Base-by-base conservation (phyloP, 1,140 invertebrate species). In the Drosophila fuyamai region DNA sequence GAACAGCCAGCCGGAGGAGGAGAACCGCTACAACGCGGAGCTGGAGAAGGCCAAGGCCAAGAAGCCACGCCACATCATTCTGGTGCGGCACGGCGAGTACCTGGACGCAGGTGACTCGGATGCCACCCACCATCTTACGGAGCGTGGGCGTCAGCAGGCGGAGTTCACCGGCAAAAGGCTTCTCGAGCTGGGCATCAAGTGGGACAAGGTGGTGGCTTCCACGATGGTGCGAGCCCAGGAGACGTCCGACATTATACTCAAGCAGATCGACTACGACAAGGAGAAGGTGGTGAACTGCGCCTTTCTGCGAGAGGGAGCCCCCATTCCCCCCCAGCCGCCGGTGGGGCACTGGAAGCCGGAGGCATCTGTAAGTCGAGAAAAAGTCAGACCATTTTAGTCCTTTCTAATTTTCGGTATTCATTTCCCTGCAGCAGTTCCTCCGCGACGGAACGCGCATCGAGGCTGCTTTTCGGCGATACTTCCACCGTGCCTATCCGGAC, bases 81-180 rank as follows among this genome's bases (percentile, higher is more conserved):
- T 99, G 6, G 96, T 99, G 72, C 94, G 98, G 38, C 98, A 99
- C 93, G 98, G 98, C 0, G 98, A 99, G 91, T 99, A 99, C 90
- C 95, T 98, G 76, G 86, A 95, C 18, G 93, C 94, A 27, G 97
- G 96, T 1, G 92, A 93, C 44, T 94, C 92, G 14, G 98, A 99
- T 92, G 92, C 94, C n/a, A 95, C 97, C 35, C 94, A 96, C 89
- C 93, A 93, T 50, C 94, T 99, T 1, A 99, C 98, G 7, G 93
- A 95, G 48, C 93, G 98, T 73, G 97, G 97, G 41, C 94, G 94
- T 84, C 93, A 95, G 58, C 98, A 99, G 93, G 98, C 98, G 1
- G 94, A 96, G 50, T 90, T 95, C 16, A 98, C 97, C 12, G 98
- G 98, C 0, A 92, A 95, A 79, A 94, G 97, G 29, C 93, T 98